Evolutionary conservation across 1,140 invertebrate genomes (phyloP).

Genomic region (Pissodes strobi): DNA sequence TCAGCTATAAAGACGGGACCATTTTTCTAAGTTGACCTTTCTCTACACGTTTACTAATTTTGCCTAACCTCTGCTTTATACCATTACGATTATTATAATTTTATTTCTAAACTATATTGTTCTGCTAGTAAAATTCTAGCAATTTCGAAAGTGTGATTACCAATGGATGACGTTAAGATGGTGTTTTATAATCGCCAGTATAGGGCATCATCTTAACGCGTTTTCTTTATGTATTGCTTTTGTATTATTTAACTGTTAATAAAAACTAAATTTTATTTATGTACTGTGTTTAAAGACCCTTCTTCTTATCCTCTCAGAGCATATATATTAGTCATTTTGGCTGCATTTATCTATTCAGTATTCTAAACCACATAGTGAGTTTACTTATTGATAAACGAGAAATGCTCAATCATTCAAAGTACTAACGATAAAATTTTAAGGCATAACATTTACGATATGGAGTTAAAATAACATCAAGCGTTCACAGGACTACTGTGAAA

Average conservation of each 20-base stretch:
- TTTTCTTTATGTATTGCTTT: constrained; percentile 48
- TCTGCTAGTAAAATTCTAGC: constrained; percentile 31
- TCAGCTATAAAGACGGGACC: constrained; percentile 44
- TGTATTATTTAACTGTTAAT: constrained; percentile 51
- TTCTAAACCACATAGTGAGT: too few species aligned
- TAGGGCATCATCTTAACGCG: constrained; percentile 33
- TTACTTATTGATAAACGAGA: too few species aligned
- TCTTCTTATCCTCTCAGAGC: too few species aligned
- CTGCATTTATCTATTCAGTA: too few species aligned
- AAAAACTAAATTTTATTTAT: constrained; percentile 51
- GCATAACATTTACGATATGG: too few species aligned
- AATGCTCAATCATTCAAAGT: too few species aligned
- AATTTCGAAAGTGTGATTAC: constrained; percentile 47
- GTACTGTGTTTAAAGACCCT: too few species aligned
- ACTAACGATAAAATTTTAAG: too few species aligned
- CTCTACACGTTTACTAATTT: constrained; percentile 53
- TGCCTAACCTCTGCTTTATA: constrained; percentile 44
- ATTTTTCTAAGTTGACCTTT: constrained; percentile 45
- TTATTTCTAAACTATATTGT: constrained; percentile 31
- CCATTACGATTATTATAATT: constrained; percentile 35
- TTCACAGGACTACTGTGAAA: too few species aligned
- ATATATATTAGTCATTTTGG: too few species aligned
- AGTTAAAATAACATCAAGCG: too few species aligned
- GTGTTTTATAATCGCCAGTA: constrained; percentile 50
- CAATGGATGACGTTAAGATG: constrained; percentile 32